These are phyloP conservation scores for Amblyopsis rosae DNA, from an alignment of 2,113 vertebrate species.

Conservation along the genomic window DNA sequence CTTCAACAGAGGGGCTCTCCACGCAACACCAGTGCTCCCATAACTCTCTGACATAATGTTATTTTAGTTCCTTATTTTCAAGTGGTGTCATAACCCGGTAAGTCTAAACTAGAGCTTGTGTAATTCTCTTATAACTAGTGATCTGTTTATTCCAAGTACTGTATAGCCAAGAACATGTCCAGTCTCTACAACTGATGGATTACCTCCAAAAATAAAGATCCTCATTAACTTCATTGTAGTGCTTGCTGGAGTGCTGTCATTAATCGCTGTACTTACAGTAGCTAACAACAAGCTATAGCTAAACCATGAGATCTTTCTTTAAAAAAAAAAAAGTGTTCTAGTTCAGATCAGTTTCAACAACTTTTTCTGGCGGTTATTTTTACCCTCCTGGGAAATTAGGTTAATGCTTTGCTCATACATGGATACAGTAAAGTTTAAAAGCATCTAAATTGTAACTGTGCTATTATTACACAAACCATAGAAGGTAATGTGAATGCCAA, in stretches of 20 bases:
- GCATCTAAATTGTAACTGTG: too few relatives aligned
- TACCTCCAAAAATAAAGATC: conserved; percentile 1
- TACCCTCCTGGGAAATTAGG: too few relatives aligned
- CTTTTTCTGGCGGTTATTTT: neutral
- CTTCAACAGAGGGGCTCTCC: conserved; percentile 13
- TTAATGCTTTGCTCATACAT: too few relatives aligned
- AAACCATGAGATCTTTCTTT: neutral
- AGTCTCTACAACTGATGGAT: conserved; percentile 29
- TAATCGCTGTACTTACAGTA: conserved; percentile 7
- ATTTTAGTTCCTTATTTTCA: conserved; percentile 52
- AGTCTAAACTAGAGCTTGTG: conserved; percentile 44
- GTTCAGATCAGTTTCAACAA: neutral
- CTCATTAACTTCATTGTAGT: conserved; percentile 14
- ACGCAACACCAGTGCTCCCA: conserved; percentile 51
- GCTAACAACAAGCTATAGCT: conserved; percentile 4
- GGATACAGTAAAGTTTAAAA: too few relatives aligned
- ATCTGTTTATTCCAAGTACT: conserved; percentile 42
- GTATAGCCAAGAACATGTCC: conserved; percentile 25
- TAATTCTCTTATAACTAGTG: conserved; percentile 43
- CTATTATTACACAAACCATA: too few relatives aligned
- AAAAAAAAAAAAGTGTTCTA: neutral
- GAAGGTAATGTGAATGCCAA: too few relatives aligned
- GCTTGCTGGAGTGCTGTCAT: conserved; percentile 24
- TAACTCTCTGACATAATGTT: conserved; percentile 64
- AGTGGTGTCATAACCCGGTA: conserved; percentile 50